phyloP scores from a whole-genome alignment of 2,888 invertebrate species.

The Epinotia nisella region DNA sequence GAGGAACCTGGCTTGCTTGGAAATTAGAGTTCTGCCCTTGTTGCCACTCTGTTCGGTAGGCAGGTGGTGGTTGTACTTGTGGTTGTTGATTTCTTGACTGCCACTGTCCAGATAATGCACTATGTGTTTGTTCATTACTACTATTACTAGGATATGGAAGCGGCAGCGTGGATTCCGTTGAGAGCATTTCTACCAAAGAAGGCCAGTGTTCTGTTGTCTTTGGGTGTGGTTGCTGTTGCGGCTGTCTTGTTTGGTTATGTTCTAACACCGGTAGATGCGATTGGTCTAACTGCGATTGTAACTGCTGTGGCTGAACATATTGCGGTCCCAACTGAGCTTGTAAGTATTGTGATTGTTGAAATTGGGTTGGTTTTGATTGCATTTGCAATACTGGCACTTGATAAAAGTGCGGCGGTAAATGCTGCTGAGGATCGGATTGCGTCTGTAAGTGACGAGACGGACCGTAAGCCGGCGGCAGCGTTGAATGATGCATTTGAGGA shows the following conservation, averaged over 20 bases:
- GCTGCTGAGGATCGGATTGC: not conserved
- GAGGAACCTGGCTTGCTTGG: conserved; percentile 9
- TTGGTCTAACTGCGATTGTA: not conserved
- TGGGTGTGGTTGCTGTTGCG: conserved; percentile 17
- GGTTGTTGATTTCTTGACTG: conserved; percentile 1
- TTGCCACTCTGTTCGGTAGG: conserved; percentile 17
- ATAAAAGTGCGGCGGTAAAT: not conserved
- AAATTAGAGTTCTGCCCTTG: not conserved
- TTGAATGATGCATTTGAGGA: not conserved
- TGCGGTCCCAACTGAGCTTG: conserved; percentile 2
- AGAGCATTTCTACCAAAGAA: conserved; percentile 5
- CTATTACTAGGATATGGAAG: conserved; percentile 8
- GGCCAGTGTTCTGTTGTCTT: not conserved
- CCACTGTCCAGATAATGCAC: conserved; percentile 1
- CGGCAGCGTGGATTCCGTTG: not conserved
- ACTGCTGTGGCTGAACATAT: not conserved
- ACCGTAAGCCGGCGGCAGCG: not conserved
- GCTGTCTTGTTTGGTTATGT: conserved; percentile 9
- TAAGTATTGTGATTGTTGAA: not conserved
- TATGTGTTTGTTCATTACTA: not conserved
- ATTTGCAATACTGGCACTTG: not conserved
- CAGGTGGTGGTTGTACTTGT: conserved; percentile 2
- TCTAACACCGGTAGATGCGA: not conserved
- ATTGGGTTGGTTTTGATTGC: not conserved
- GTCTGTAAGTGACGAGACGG: not conserved